Evolutionary conservation across 2,797 vertebrate genomes (phyloP).

Genomic region (Numenius phaeopus): DNA sequence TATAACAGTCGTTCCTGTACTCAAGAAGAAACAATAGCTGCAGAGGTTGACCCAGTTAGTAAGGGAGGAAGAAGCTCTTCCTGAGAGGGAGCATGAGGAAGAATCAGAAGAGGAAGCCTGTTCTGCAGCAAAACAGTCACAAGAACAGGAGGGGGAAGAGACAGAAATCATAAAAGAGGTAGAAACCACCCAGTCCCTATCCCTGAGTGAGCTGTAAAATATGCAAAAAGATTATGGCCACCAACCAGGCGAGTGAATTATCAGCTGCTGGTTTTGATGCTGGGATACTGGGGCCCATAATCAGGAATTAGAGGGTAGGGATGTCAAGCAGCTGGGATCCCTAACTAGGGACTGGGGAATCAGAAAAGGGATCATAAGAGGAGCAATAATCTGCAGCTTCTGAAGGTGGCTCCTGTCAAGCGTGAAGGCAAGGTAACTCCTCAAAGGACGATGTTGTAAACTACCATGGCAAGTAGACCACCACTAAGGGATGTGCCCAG

Average conservation of each 20-base stretch:
- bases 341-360: neutral
- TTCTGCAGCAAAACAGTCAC: neutral
- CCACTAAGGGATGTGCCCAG: neutral
- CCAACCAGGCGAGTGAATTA: neutral
- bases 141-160: neutral
- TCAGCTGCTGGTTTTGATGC: neutral
- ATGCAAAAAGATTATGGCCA: neutral
- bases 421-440: neutral
- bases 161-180: neutral
- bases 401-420: neutral
- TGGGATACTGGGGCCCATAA: neutral
- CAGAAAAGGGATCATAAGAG: neutral
- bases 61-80: neutral
- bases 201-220: neutral
- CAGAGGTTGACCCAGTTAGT: neutral
- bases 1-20: neutral
- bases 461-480: neutral
- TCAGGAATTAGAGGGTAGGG: neutral
- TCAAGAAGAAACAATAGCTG: neutral
- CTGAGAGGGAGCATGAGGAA: neutral
- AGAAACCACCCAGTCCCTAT: neutral
- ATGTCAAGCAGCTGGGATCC: neutral
- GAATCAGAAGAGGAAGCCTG: neutral
- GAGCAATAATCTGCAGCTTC: neutral
- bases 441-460: neutral